A percentile compares a stretch with the other conserved stretches of the same genome.
These are phyloP conservation scores for Macquaria australasica DNA, from an alignment of 2,113 vertebrate genomes.

Conservation along the genomic window DNA sequence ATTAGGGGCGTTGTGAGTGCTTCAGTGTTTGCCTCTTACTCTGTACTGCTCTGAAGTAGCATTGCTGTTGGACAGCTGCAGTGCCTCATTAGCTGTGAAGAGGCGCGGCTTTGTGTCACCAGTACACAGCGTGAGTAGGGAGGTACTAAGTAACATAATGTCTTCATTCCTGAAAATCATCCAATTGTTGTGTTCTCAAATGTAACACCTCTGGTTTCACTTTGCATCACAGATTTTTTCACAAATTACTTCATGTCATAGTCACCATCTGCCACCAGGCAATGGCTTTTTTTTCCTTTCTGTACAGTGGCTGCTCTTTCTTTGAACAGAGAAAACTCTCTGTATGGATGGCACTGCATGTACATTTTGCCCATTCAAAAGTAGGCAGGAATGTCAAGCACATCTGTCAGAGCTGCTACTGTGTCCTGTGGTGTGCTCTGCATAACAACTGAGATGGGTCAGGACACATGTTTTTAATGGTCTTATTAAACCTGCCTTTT, in stretches of 20 bases:
- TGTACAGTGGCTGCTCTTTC: neutral
- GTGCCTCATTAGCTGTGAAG: constrained; percentile 10
- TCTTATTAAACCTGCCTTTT: neutral
- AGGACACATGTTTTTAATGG: neutral
- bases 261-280: neutral
- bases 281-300: neutral
- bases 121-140: neutral
- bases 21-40: neutral
- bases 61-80: neutral
- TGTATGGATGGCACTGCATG: neutral
- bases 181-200: neutral
- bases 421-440: neutral
- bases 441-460: neutral
- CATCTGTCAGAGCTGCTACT: neutral
- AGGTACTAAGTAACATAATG: neutral
- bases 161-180: neutral
- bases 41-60: neutral
- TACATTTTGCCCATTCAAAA: neutral
- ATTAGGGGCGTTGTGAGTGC: neutral
- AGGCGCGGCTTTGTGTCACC: neutral
- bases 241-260: neutral
- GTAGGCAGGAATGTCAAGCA: neutral
- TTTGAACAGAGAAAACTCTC: neutral
- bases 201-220: neutral
- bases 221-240: neutral